Evolutionary conservation across 2,113 vertebrate species (phyloP).

Genomic region (Pelmatolapia mariae): DNA sequence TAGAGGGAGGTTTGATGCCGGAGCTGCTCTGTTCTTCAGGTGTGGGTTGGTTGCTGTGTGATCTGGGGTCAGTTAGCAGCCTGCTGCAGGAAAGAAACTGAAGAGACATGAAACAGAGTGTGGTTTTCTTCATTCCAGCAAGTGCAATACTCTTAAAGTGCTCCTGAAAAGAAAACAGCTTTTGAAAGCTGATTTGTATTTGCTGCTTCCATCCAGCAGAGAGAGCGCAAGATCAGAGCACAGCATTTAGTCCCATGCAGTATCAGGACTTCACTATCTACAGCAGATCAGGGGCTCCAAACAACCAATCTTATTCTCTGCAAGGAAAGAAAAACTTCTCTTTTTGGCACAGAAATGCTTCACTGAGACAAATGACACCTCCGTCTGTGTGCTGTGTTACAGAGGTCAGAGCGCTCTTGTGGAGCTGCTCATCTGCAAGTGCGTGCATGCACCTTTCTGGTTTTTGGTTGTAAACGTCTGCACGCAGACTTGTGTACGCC

Average conservation of each 20-base stretch:
- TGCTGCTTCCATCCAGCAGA: slow-evolving; percentile 33
- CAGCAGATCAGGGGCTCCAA: background rate
- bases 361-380: background rate
- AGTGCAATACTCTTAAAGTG: background rate
- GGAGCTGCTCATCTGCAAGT: background rate
- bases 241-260: background rate
- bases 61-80: background rate
- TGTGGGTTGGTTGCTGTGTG: background rate
- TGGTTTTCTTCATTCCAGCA: background rate
- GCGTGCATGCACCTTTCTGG: background rate
- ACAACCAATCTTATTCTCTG: background rate
- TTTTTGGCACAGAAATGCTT: background rate
- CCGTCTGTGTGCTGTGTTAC: background rate
- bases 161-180: background rate
- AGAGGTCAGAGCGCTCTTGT: background rate
- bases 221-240: slow-evolving; percentile 13
- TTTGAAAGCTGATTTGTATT: background rate
- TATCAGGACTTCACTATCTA: background rate
- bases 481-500: background rate
- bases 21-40: background rate
- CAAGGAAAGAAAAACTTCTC: background rate
- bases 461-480: background rate
- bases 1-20: background rate
- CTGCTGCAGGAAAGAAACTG: background rate
- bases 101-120: background rate